A percentile compares a stretch with the other conserved stretches of the same genome.
These are phyloP conservation scores for Willowsia nigromaculata DNA, from an alignment of 2,888 invertebrate species.

Conservation along the genomic window DNA sequence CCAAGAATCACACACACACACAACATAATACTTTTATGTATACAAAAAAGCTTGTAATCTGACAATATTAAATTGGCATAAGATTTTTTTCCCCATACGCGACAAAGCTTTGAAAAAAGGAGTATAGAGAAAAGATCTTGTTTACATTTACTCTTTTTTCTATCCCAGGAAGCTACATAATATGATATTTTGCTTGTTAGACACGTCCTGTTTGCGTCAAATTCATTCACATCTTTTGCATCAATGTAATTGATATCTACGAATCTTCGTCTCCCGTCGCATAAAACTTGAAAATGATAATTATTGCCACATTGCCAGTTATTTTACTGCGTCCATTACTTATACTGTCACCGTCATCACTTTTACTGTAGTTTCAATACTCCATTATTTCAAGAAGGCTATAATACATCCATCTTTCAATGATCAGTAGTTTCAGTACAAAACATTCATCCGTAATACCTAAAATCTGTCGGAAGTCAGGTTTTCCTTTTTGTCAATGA, in stretches of 20 bases:
- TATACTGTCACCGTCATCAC: not conserved
- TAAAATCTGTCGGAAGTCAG: conserved; percentile 10
- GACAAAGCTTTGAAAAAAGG: not conserved
- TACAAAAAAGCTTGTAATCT: not conserved
- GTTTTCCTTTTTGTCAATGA: conserved; percentile 11
- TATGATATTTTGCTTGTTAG: conserved; percentile 43
- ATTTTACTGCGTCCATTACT: no score
- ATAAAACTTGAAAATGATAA: no score
- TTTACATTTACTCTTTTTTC: conserved; percentile 24
- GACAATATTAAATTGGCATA: not conserved
- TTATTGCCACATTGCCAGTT: no score
- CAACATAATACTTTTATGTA: not conserved
- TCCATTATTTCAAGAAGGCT: not conserved
- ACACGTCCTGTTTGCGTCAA: conserved; percentile 62
- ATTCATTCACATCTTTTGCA: conserved; percentile 24
- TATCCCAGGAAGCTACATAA: conserved; percentile 27
- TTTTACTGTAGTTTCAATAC: no score
- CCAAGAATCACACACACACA: not conserved
- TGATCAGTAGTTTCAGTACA: not conserved
- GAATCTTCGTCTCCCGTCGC: no score
- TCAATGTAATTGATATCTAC: no score
- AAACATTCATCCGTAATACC: not conserved
- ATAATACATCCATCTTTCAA: not conserved
- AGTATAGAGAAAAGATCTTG: not conserved
- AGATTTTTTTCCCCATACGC: not conserved